Conservation (phyloP, 2,888 invertebrate species). For the Mythimna ferrago region DNA sequence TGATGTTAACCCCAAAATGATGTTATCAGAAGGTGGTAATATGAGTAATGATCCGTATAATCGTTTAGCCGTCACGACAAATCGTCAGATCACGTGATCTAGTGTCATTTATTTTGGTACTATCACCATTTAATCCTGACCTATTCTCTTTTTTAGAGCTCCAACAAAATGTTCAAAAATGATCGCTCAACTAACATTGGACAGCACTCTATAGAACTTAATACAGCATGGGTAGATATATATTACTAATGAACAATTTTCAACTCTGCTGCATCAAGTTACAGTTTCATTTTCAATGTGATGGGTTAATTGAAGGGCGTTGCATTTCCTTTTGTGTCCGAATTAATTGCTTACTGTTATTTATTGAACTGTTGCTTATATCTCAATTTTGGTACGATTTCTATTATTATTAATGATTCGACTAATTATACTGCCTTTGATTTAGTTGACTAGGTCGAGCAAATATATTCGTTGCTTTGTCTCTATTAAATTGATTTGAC, state of each 20-base stretch:
- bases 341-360: constrained; percentile 77
- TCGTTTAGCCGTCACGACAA: constrained; percentile 87
- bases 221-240: constrained; percentile 65
- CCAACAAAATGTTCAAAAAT: constrained; percentile 4
- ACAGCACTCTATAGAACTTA: constrained; percentile 66
- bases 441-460: constrained; percentile 20
- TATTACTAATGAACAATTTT: constrained; percentile 57
- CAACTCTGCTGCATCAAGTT: constrained; percentile 54
- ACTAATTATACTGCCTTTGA: constrained; percentile 54
- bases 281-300: constrained; percentile 55
- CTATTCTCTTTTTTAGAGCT: constrained; percentile 22
- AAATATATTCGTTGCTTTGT: constrained; percentile 37
- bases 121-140: constrained; percentile 39
- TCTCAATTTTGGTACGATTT: constrained; percentile 70
- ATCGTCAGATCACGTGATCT: constrained; percentile 86
- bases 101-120: constrained; percentile 80
- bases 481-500: neutral
- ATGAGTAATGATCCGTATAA: constrained; percentile 88
- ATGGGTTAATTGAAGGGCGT: constrained; percentile 68
- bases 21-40: constrained; percentile 88
- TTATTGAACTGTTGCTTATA: constrained; percentile 71
- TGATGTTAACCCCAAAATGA: constrained; percentile 75
- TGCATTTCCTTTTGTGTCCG: constrained; percentile 74
- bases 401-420: constrained; percentile 61
- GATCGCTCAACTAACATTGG: constrained; percentile 68